Evolutionary conservation across 2,888 invertebrate species (phyloP).

Genomic region (Germaria angustata): DNA sequence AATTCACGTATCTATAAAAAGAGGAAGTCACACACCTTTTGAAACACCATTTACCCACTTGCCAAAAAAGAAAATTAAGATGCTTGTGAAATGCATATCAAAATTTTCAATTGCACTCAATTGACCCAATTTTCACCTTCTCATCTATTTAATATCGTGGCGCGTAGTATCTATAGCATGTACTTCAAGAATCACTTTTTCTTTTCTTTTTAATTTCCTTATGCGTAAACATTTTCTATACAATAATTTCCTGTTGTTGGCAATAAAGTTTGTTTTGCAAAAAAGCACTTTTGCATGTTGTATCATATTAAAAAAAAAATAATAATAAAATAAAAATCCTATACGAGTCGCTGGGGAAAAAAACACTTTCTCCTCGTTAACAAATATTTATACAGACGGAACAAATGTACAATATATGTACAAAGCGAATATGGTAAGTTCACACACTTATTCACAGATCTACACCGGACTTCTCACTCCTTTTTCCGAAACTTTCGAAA

Average conservation of each 20-base stretch:
- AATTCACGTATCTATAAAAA: too few relatives aligned
- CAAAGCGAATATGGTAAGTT: conserved; percentile 15
- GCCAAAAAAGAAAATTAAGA: too few relatives aligned
- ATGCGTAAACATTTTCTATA: conserved; percentile 39
- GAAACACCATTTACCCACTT: too few relatives aligned
- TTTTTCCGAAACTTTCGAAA: neutral
- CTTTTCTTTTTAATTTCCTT: conserved; percentile 26
- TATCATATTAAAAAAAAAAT: neutral
- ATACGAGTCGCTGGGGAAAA: neutral
- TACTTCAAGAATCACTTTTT: neutral
- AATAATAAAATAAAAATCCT: neutral
- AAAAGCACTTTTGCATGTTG: neutral
- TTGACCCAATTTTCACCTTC: neutral
- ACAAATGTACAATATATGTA: neutral
- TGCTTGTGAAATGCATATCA: too few relatives aligned
- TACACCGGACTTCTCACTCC: neutral
- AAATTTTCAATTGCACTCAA: neutral
- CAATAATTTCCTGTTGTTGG: conserved; percentile 42
- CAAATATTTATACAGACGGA: neutral
- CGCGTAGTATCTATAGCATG: neutral
- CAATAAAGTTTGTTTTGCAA: neutral
- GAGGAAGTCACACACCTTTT: too few relatives aligned
- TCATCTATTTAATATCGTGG: neutral
- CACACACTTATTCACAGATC: neutral
- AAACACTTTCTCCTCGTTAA: neutral